A percentile compares a stretch with the other conserved stretches of the same genome.
These are phyloP conservation scores for Eonycteris spelaea DNA, from an alignment of 2,113 vertebrate genomes.

Conservation along the genomic window DNA sequence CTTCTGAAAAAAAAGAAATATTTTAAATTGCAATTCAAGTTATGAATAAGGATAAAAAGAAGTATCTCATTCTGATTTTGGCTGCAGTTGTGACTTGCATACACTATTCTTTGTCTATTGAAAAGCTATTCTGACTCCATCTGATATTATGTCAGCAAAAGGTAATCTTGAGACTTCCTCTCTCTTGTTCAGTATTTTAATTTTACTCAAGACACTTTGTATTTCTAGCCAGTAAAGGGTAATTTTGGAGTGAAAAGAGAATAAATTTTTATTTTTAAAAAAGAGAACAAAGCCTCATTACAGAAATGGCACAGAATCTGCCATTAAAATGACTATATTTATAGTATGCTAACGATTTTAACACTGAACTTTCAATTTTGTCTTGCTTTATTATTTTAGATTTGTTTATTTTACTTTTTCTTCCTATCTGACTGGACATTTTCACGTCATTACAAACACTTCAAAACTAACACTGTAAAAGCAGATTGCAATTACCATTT, in stretches of 20 bases:
- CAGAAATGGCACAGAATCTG: background rate
- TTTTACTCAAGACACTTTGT: background rate
- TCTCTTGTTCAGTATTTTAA: background rate
- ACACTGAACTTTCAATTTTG: background rate
- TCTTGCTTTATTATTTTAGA: background rate
- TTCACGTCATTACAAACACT: background rate
- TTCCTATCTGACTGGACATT: background rate
- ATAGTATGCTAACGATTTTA: background rate
- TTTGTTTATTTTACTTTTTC: background rate
- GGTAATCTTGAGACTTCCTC: background rate
- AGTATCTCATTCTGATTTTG: background rate
- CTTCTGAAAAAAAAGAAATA: background rate
- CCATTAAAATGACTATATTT: background rate
- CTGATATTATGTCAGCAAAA: background rate
- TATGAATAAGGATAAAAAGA: background rate
- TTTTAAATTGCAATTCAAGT: background rate
- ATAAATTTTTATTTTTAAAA: background rate
- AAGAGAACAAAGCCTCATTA: background rate
- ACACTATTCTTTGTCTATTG: background rate
- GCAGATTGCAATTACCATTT: background rate
- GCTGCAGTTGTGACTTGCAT: background rate
- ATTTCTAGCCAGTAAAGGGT: background rate
- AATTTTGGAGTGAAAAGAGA: background rate
- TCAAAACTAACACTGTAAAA: background rate
- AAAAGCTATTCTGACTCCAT: background rate